A percentile compares a stretch with the other conserved stretches of the same genome.
Conservation (phyloP, 2,113 vertebrate genomes). For the Antennarius striatus region DNA sequence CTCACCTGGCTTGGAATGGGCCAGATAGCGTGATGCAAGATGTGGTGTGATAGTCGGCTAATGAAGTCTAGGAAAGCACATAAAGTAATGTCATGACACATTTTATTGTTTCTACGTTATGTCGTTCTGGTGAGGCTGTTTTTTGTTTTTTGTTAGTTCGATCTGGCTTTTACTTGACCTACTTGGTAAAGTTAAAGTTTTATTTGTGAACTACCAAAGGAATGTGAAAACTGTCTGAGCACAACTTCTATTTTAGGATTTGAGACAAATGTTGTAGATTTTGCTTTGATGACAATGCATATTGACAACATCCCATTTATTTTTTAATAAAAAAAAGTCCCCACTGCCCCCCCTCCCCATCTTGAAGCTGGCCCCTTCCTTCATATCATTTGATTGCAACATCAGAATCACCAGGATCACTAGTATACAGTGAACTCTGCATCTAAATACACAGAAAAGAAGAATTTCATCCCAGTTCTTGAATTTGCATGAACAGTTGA, state of each 20-base stretch:
- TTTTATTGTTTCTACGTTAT: constrained; percentile 13
- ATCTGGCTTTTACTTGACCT: constrained; percentile 5
- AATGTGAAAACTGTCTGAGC: constrained; percentile 5
- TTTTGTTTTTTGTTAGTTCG: not conserved
- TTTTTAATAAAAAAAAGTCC: constrained; percentile 3
- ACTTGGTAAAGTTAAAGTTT: constrained; percentile 8
- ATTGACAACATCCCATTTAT: constrained; percentile 27
- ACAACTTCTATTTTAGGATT: constrained; percentile 8
- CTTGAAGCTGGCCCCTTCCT: not conserved
- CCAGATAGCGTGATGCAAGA: constrained; percentile 44
- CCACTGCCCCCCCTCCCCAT: not conserved
- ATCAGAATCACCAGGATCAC: constrained; percentile 7
- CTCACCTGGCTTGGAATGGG: constrained; percentile 52
- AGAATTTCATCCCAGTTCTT: not conserved
- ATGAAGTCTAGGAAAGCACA: constrained; percentile 47
- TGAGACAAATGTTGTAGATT: constrained; percentile 6
- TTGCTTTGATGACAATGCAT: constrained; percentile 41
- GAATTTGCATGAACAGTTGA: no score
- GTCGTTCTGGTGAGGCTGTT: not conserved
- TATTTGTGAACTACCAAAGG: constrained; percentile 1
- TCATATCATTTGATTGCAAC: not conserved
- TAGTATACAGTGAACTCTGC: not conserved
- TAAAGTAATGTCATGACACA: constrained; percentile 33
- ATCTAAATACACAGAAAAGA: not conserved
- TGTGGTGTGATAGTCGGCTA: constrained; percentile 40